Conservation (phyloP, 2,888 invertebrate species). For the Neuroscelio doddi region DNA sequence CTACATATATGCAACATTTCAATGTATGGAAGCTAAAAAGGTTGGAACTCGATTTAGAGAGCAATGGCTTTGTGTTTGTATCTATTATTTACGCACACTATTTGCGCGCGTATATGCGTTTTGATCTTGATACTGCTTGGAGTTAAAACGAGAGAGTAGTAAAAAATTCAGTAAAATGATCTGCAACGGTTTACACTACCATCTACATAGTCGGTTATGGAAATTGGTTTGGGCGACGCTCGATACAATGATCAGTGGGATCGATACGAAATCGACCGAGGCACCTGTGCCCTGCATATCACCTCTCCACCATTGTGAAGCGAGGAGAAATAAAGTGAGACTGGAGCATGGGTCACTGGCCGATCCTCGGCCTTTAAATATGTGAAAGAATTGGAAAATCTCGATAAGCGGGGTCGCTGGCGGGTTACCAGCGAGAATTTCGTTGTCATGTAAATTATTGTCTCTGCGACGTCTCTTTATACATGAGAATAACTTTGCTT, state of each 20-base stretch:
- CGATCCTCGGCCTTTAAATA: constrained; percentile 62
- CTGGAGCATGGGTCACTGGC: constrained; percentile 37
- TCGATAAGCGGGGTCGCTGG: constrained; percentile 64
- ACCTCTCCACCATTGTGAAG: constrained; percentile 47
- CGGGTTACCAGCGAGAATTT: constrained; percentile 64
- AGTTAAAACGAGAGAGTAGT: constrained; percentile 49
- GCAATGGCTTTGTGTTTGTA: constrained; percentile 26
- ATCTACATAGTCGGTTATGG: constrained; percentile 62
- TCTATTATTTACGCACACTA: constrained; percentile 62
- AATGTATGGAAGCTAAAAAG: constrained; percentile 5
- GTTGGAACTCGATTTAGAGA: constrained; percentile 48
- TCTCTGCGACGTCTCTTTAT: constrained; percentile 48
- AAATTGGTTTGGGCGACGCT: constrained; percentile 65
- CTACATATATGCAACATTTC: neutral
- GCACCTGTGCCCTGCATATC: constrained; percentile 69
- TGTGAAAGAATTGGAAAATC: constrained; percentile 70
- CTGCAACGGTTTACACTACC: constrained; percentile 24
- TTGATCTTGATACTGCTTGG: constrained; percentile 59
- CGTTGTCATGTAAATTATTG: constrained; percentile 70
- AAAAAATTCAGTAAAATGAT: constrained; percentile 9
- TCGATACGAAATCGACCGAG: constrained; percentile 65
- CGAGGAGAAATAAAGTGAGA: constrained; percentile 41
- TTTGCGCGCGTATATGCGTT: constrained; percentile 49
- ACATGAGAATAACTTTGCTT: constrained; percentile 39
- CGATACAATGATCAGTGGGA: constrained; percentile 68